Evolutionary conservation across 2,888 invertebrate genomes (phyloP).

Genomic region (Thymelicus lineola): DNA sequence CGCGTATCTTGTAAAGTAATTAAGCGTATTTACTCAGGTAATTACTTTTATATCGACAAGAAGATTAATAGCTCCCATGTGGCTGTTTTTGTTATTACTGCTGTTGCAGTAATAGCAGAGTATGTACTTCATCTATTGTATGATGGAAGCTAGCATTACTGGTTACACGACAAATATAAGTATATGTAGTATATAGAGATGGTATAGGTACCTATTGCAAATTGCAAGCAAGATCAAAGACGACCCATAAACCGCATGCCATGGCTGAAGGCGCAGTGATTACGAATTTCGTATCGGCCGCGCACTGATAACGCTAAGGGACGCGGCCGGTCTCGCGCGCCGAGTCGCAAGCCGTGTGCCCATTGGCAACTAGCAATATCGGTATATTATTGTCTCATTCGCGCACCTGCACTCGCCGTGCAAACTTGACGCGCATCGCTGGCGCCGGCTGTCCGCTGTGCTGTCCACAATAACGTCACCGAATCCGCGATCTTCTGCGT

Average conservation of each 20-base stretch:
- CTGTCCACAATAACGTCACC: slow-evolving; percentile 39
- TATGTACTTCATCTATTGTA: too few species aligned
- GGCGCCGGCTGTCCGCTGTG: slow-evolving; percentile 42
- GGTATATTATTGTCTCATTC: slow-evolving; percentile 41
- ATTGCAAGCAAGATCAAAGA: not conserved
- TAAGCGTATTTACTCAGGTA: too few species aligned
- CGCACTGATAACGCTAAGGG: slow-evolving; percentile 49
- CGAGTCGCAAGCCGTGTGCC: slow-evolving; percentile 29
- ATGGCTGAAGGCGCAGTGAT: slow-evolving; percentile 51
- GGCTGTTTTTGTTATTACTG: too few species aligned
- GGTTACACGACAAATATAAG: too few species aligned
- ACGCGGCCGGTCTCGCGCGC: slow-evolving; percentile 27
- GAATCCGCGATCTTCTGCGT: slow-evolving; percentile 61
- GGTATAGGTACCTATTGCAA: too few species aligned
- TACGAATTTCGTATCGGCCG: slow-evolving; percentile 62
- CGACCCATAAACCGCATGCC: not conserved
- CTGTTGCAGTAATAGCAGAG: too few species aligned
- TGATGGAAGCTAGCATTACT: too few species aligned
- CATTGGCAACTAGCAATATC: slow-evolving; percentile 28
- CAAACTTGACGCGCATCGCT: slow-evolving; percentile 41
- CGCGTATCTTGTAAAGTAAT: too few species aligned
- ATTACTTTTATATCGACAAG: too few species aligned
- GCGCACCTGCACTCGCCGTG: slow-evolving; percentile 44
- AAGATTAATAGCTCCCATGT: too few species aligned
- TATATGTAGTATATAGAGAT: too few species aligned